Conservation (phyloP, 2,888 invertebrate species). For the Buathra laborator region DNA sequence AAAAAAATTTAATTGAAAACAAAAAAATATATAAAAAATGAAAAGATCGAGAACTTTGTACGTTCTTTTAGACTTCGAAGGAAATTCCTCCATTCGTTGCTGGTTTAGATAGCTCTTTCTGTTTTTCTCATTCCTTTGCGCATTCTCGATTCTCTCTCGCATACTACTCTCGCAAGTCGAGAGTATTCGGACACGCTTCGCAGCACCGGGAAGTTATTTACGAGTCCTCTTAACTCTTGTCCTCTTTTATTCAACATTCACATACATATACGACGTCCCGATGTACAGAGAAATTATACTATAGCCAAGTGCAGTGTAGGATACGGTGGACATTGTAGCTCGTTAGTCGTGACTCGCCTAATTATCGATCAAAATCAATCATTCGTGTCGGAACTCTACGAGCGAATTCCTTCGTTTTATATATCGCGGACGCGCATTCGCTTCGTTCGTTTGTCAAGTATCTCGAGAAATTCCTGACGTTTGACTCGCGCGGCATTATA, state of each 20-base stretch:
- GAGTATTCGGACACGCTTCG: conserved; percentile 56
- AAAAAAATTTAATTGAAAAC: not conserved
- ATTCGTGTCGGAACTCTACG: conserved; percentile 37
- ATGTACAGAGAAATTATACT: conserved; percentile 3
- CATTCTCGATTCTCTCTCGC: conserved; percentile 12
- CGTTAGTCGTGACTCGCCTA: conserved; percentile 61
- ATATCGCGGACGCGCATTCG: not conserved
- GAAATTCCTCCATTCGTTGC: conserved; percentile 48
- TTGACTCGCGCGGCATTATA: too few relatives aligned
- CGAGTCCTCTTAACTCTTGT: conserved; percentile 54
- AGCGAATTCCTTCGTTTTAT: conserved; percentile 35
- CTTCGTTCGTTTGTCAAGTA: not conserved
- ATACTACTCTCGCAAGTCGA: not conserved
- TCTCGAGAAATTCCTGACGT: not conserved
- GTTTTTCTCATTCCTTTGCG: conserved; percentile 18
- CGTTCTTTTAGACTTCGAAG: conserved; percentile 38
- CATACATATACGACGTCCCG: conserved; percentile 10
- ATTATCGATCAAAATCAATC: conserved; percentile 67
- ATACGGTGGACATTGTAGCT: conserved; percentile 31
- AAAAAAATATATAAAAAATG: not conserved
- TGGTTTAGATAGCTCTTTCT: not conserved
- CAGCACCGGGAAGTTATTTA: conserved; percentile 62
- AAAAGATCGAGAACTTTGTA: conserved; percentile 31
- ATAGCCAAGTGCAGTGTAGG: not conserved
- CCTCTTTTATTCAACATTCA: conserved; percentile 29